phyloP scores from a whole-genome alignment of 2,888 invertebrate genomes.

The Candidula unifasciata region DNA sequence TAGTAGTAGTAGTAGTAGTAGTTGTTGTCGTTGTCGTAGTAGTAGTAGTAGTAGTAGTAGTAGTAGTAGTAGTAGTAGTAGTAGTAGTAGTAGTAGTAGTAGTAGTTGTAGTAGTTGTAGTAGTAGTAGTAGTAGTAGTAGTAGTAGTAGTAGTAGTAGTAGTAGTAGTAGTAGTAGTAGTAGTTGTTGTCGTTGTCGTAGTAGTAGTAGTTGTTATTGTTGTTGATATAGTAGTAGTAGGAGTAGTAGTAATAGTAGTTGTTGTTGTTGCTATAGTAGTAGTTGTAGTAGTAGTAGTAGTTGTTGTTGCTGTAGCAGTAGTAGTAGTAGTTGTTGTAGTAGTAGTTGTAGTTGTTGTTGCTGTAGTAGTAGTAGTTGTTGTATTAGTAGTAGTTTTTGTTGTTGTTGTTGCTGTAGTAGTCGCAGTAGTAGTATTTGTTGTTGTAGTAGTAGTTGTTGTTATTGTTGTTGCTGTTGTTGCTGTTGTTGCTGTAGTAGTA shows the following conservation, averaged over 20 bases:
- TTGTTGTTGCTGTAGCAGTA: not conserved
- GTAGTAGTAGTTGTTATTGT: not conserved
- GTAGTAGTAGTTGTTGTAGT: not conserved
- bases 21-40: not conserved
- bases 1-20: conserved; percentile 32
- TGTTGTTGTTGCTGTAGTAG: not conserved
- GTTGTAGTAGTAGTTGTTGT: not conserved
- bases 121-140: conserved; percentile 23
- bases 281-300: not conserved
- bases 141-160: not conserved
- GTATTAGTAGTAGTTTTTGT: not conserved
- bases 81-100: conserved; percentile 32
- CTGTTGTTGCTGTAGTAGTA: too few species aligned
- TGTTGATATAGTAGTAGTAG: not conserved
- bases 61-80: conserved; percentile 34
- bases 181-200: too few species aligned
- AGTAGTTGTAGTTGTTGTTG: not conserved
- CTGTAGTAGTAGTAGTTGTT: not conserved
- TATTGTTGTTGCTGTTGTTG: not conserved
- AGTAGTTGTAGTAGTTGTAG: not conserved
- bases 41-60: conserved; percentile 18
- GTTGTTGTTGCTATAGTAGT: not conserved
- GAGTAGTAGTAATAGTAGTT: not conserved
- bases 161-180: not conserved
- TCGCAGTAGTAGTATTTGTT: not conserved